Base-by-base conservation (phyloP, 2,113 vertebrate species). In the Pao palembangensis region DNA sequence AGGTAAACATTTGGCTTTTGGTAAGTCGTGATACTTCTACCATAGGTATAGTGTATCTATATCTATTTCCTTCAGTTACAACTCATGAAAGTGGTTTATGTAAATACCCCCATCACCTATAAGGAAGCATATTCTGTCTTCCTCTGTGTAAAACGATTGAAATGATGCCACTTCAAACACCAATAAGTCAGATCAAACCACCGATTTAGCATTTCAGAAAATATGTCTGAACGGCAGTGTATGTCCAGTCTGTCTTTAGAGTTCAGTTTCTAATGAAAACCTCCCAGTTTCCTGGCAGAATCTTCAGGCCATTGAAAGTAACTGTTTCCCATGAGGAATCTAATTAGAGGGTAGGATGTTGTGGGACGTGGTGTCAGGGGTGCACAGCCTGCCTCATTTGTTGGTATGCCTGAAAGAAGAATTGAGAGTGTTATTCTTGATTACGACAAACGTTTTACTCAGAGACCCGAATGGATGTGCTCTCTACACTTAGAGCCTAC, bases 281-380 rank as follows among this genome's bases (percentile, higher is more conserved):
- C 31, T 44, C 76, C 56, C 55, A 42, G 41, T 41, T 46, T 52
- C 3, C 79, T 85, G 85, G 73, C 79, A 81, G 57, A 62, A 64
- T 58, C 57, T 54, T 58, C 53, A 21, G 59, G 59, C 66, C 70
- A 76, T 88, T 87, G 79, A 86, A 51, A 59, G 75, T 62, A 87
- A 64, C 67, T 84, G 82, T 28, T 69, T 67, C 57, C 82, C 80
- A 65, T 89, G 80, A 88, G 79, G 72, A 79, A 83, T 78, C 76
- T 86, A 67, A 76, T 89, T 87, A 78, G 68, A 74, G 61, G 55
- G 78, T 63, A 71, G 69, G 59, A 73, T 80, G 49, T 72, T 44
- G 70, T 83, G 77, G 73, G 80, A 77, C 77, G 68, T 54, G n/a
- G 59, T 77, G 70, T 73, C 71, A 54, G 58, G 67, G 67, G 34